Evolutionary conservation across 2,888 invertebrate genomes (phyloP), one percentile per base, ranked within the genome.

Genomic region (Seira musarum): DNA sequence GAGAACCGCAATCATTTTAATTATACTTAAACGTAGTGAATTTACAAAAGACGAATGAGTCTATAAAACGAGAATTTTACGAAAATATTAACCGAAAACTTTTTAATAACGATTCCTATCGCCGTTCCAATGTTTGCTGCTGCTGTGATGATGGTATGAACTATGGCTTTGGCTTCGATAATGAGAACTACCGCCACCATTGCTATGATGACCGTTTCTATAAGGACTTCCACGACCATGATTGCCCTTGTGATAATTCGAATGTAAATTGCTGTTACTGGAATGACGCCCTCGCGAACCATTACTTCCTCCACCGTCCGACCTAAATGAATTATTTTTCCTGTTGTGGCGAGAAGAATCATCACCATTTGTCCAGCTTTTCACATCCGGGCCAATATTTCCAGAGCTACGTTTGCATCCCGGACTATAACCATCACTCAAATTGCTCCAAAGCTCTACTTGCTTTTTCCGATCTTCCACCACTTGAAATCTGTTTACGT

Each of bases 401-500:
- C 67, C 35, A 2, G 53, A 22, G 35, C 66, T 66, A 8, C 73
- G 24, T 60, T 60, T 67, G 25, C 66, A 75, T n/a, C 76, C 72
- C 15, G 67, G 40, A 15, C 77, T 77, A 35, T 49, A 25, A 2
- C 68, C 76, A 24, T 79, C 70, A 1, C 67, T 8, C 5, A 82
- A 2, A 13, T 49, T 61, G 24, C 69, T 82, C 82, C 83, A 83
- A 5, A 71, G 53, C 10, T 17, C 15, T 1, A 82, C 61, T 35
- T 67, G 63, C n/a, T 69, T 74, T 13, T 78, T 71, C 25, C 64
- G 35, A 30, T 83, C 83, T 67, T 82, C 82, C 10, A 82, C 49
- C 15, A 25, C 53, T 63, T 83, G 83, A 49, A 83, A 82, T 17
- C 72, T 63, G 60, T 83, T 83, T 60, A 22, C 24, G 15, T 75